Evolutionary conservation across 2,888 invertebrate species (phyloP), one percentile per base, ranked within the genome.

Genomic region (Biston stratarius): DNA sequence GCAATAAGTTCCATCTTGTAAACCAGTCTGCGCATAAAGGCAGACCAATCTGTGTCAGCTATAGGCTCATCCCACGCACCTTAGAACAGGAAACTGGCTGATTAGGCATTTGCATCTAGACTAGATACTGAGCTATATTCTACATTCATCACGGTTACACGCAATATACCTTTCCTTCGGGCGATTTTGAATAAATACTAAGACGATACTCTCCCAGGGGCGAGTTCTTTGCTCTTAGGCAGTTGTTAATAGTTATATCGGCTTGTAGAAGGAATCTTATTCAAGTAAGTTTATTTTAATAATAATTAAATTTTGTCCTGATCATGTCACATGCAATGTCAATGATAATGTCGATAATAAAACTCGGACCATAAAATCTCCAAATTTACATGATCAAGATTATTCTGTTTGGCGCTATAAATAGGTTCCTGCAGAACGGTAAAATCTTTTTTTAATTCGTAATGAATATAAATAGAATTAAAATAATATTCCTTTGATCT

Each of bases 71-170:
- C 71, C 74, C 68, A 74, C 73, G 69, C 73, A 57, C 7, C n/a
- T 45, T 38, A 47, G 47, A 9, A 55, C 66, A 73, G 72, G 73
- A 72, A 67, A 65, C 68, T 45, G 56, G 56, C 52, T 70, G 68
- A 73, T 75, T 74, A 67, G 52, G 44, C 66, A 72, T 69, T 69
- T 67, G 58, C 47, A 36, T 64, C 63, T 61, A 61, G 53, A 61
- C 61, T 57, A 57, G 52, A 64, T 57, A 44, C 53, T 45, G 53
- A 55, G 57, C 52, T 10, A 67, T 65, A 67, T 67, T 59, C 52
- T 59, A 64, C 64, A 68, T 61, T 64, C 61, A 45, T 33, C 34
- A 33, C 44, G 9, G 45, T 45, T 40, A n/a, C 44, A 51, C n/a
- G 10, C n/a, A 57, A 33, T 44, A 44, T 44, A 36, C 45, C 11